A percentile compares a stretch with the other conserved stretches of the same genome.
Evolutionary conservation across 2,888 invertebrate species (phyloP).

Genomic region (Argynnis bischoffii): DNA sequence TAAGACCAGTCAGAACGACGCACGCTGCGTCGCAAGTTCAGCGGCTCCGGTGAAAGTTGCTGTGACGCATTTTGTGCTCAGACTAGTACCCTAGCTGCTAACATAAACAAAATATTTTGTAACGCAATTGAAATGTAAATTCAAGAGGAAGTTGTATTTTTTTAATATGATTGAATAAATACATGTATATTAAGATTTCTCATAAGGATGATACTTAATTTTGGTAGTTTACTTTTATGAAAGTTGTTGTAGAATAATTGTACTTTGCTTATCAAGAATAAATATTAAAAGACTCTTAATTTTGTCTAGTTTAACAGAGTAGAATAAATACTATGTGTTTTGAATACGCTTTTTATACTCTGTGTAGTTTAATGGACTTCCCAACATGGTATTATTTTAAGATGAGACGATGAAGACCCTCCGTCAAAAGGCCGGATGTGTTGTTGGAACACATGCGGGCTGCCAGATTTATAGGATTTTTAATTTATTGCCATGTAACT

Average conservation of each 20-base stretch:
- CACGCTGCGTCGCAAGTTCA: conserved; percentile 37
- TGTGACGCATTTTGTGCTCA: conserved; percentile 75
- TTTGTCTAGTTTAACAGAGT: background rate
- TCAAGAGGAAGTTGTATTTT: background rate
- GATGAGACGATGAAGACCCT: conserved; percentile 28
- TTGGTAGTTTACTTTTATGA: too few species aligned
- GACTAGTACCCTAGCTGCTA: conserved; percentile 38
- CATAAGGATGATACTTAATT: too few species aligned
- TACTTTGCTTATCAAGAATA: background rate
- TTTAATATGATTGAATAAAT: too few species aligned
- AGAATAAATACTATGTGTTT: background rate
- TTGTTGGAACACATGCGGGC: conserved; percentile 41
- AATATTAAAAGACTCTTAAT: background rate
- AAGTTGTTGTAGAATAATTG: too few species aligned
- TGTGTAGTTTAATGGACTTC: conserved; percentile 50
- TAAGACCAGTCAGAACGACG: background rate
- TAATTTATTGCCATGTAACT: conserved; percentile 3
- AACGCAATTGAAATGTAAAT: conserved; percentile 54
- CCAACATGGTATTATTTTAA: conserved; percentile 31
- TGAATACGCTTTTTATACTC: background rate
- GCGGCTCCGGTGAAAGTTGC: conserved; percentile 72
- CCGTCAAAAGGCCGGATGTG: conserved; percentile 50
- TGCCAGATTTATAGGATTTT: conserved; percentile 35
- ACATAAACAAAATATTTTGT: conserved; percentile 36
- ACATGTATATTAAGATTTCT: too few species aligned